Base-by-base conservation (phyloP, 1,140 invertebrate genomes). In the Zaprionus camerounensis region DNA sequence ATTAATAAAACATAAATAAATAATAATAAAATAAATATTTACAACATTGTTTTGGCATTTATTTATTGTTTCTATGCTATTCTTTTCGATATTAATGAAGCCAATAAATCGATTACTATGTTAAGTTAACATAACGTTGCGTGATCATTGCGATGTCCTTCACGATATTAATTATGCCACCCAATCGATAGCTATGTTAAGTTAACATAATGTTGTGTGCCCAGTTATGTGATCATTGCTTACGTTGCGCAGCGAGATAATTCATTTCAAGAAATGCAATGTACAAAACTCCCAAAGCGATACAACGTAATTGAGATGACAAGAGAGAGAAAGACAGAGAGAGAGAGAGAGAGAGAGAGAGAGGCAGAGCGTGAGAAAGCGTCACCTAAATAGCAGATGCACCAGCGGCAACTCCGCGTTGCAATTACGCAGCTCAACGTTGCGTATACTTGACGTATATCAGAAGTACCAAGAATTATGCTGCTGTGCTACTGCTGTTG, bases 381-480 rank as follows among this genome's bases (percentile, higher is more conserved):
- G 28, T 31, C 41, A 34, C 7, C 9, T 13, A 15, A 56, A 28
- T 11, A 56, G 7, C 28, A 34, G 22, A 6, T 34, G 22, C 53
- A 55, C 3, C 53, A 15, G 2, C 55, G 17, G 22, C 56, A 58
- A 1, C 17, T 20, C 1, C 5, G 44, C 1, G 44, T 20, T 61
- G 28, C 53, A 61, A 64, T 38, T 20, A 55, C 36, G 36, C 20
- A 15, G 34, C 11, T 5, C 71, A 68, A 49, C 34, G 34, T 26
- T 51, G 63, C 55, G 63, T 62, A 38, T 69, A 59, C 51, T 20
- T 58, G 31, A 64, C 53, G 34, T 41, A 13, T 51, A 34, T 17
- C 6, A 15, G n/a, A 17, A 46, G 15, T 17, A 9, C 11, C 20
- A 24, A 5, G 46, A 51, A 22, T 36, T 66, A 17, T 24, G 24